These are phyloP conservation scores for Okapia johnstoni DNA, from an alignment of 2,113 vertebrate species.

Conservation along the genomic window DNA sequence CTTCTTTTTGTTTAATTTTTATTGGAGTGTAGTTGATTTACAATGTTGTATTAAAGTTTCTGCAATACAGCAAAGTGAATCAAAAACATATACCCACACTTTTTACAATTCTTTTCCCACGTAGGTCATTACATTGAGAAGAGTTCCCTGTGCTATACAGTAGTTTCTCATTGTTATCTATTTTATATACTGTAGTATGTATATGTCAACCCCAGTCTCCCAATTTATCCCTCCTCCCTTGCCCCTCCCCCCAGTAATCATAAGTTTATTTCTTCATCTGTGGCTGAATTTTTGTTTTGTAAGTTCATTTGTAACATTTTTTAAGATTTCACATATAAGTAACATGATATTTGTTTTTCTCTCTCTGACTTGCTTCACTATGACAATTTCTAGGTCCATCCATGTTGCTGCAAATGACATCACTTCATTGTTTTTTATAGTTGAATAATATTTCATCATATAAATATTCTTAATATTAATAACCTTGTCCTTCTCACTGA, in stretches of 20 bases:
- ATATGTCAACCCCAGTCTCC: not conserved
- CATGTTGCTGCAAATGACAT: not conserved
- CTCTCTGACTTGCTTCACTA: not conserved
- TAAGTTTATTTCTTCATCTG: not conserved
- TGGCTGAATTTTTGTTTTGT: not conserved
- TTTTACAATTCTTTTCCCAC: not conserved
- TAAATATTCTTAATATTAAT: not conserved
- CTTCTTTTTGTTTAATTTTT: not conserved
- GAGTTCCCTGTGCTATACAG: not conserved
- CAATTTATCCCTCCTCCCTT: not conserved
- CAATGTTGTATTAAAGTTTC: not conserved
- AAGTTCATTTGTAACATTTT: not conserved
- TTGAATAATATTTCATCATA: not conserved
- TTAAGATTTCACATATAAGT: not conserved
- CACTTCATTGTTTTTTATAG: not conserved
- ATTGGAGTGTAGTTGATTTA: not conserved
- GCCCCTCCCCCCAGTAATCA: not conserved
- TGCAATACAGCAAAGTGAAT: not conserved
- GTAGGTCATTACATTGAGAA: not conserved
- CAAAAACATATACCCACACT: not conserved
- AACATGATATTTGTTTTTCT: not conserved
- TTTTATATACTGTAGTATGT: not conserved
- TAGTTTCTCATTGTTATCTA: not conserved
- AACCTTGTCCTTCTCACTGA: not conserved
- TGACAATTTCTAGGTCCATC: not conserved